Evolutionary conservation across 2,113 vertebrate species (phyloP).

Genomic region (Archocentrus centrarchus): DNA sequence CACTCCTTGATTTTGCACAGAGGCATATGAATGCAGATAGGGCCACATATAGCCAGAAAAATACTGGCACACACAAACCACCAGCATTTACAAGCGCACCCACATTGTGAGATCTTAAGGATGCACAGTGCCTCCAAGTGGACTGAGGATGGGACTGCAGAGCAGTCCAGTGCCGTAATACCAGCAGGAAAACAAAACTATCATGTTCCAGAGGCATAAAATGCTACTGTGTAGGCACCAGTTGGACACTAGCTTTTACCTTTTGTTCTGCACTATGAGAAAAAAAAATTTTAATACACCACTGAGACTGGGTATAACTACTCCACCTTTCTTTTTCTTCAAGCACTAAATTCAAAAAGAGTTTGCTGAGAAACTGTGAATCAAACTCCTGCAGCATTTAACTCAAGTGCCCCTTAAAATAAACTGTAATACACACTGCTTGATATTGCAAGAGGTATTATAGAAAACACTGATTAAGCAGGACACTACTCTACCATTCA

Average conservation of each 20-base stretch:
- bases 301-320: not conserved
- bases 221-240: not conserved
- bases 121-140: constrained; percentile 73
- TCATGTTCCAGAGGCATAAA: constrained; percentile 6
- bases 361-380: not conserved
- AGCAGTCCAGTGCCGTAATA: not conserved
- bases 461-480: not conserved
- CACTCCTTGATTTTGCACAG: constrained; percentile 64
- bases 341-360: constrained; percentile 1
- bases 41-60: constrained; percentile 58
- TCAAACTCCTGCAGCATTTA: not conserved
- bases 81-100: not conserved
- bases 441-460: not conserved
- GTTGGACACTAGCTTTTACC: not conserved
- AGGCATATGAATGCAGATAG: constrained; percentile 62
- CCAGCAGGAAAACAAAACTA: not conserved
- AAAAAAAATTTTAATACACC: not conserved
- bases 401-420: not conserved
- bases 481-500: not conserved
- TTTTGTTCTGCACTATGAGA: not conserved
- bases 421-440: not conserved
- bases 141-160: constrained; percentile 38
- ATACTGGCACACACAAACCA: constrained; percentile 46
- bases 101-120: constrained; percentile 22
- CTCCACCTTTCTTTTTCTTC: constrained; percentile 1